A percentile compares a stretch with the other conserved stretches of the same genome.
These are phyloP conservation scores for Trachelus troglodyta DNA, from an alignment of 2,888 invertebrate species.

Conservation along the genomic window DNA sequence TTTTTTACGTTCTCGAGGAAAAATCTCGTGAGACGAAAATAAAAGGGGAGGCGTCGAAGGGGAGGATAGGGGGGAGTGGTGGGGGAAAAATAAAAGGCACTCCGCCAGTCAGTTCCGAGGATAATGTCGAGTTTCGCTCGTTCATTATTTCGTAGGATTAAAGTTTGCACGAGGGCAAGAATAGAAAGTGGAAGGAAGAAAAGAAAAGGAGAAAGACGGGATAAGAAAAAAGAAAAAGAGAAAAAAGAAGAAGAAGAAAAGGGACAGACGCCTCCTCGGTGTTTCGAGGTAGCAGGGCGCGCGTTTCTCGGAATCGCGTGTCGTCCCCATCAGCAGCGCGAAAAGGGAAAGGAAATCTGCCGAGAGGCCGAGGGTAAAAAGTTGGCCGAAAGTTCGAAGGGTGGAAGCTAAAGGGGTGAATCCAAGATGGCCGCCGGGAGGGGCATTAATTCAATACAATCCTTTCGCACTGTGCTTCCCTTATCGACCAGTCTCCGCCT, in stretches of 20 bases:
- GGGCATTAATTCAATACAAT: slow-evolving; percentile 29
- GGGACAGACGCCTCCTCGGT: neutral
- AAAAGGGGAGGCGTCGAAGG: no score
- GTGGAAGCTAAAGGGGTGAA: neutral
- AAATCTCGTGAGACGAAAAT: no score
- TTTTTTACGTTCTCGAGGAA: no score
- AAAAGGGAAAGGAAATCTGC: neutral
- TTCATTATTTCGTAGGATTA: no score
- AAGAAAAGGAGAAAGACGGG: neutral
- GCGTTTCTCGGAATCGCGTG: neutral
- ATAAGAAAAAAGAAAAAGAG: neutral
- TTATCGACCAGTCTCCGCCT: slow-evolving; percentile 9
- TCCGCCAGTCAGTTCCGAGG: no score
- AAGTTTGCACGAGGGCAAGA: neutral
- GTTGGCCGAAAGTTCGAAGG: neutral
- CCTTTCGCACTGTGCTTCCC: slow-evolving; percentile 16
- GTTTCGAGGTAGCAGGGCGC: neutral
- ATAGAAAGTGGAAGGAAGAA: neutral
- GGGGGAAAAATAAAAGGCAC: no score
- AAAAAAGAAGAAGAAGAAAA: no score
- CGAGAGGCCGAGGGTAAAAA: neutral
- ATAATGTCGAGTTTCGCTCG: no score
- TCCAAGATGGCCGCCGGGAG: slow-evolving; percentile 35
- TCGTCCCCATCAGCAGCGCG: neutral
- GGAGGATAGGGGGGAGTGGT: no score